phyloP scores from a whole-genome alignment of 2,113 vertebrate species.

The Dasyurus viverrinus region DNA sequence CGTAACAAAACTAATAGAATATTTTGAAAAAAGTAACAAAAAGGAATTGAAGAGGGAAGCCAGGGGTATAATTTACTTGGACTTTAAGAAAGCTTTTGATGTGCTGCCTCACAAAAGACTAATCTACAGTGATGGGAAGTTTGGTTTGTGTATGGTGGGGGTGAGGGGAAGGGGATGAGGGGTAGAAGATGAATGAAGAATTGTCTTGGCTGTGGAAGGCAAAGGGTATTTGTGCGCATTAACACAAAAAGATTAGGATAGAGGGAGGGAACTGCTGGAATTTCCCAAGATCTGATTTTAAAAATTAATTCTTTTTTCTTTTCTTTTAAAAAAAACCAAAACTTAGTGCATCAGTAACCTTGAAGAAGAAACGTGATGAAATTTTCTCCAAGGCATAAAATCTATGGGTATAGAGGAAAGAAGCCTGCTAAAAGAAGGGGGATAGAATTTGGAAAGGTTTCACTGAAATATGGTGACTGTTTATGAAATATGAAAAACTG shows the following conservation, averaged over 20 bases:
- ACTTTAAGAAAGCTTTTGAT: conserved; percentile 70
- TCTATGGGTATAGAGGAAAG: conserved; percentile 5
- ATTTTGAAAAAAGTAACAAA: conserved; percentile 78
- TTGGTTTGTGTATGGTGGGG: conserved; percentile 51
- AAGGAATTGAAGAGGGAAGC: conserved; percentile 79
- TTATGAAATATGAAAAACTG: conserved; percentile 50
- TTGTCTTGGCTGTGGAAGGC: conserved; percentile 39
- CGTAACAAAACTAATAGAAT: conserved; percentile 87
- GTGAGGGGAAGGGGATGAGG: conserved; percentile 13
- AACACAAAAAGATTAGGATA: conserved; percentile 51
- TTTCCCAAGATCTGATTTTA: conserved; percentile 58
- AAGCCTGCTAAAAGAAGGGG: not conserved
- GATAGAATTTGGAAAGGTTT: conserved; percentile 2
- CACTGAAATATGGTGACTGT: conserved; percentile 6
- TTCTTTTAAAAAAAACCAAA: not conserved
- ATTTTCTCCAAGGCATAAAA: conserved; percentile 54
- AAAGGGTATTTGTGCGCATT: conserved; percentile 50
- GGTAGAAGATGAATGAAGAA: conserved; percentile 64
- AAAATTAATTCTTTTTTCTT: conserved; percentile 40
- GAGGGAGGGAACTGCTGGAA: conserved; percentile 50
- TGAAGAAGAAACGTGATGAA: not conserved
- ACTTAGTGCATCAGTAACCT: not conserved
- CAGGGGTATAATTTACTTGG: conserved; percentile 78
- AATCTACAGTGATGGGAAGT: conserved; percentile 60
- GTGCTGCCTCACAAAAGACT: conserved; percentile 69